phyloP scores from a whole-genome alignment of 2,888 invertebrate genomes.

The Beris morrisii region DNA sequence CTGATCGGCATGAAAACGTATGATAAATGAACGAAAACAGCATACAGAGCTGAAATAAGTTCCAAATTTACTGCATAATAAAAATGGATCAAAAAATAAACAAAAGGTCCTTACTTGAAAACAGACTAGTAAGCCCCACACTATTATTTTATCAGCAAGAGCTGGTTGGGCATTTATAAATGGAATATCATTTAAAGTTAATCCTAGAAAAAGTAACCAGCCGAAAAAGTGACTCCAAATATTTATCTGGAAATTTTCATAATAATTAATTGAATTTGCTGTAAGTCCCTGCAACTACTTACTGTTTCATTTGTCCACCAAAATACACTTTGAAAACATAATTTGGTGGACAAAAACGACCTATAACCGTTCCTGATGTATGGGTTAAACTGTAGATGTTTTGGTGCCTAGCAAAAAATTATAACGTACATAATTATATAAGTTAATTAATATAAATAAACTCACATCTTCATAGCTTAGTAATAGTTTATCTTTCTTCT shows the following conservation, averaged over 20 bases:
- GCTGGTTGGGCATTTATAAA: constrained; percentile 79
- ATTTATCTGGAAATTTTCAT: constrained; percentile 63
- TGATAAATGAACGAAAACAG: constrained; percentile 88
- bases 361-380: constrained; percentile 85
- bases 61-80: constrained; percentile 33
- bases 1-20: constrained; percentile 91
- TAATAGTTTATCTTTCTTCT: constrained; percentile 49
- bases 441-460: constrained; percentile 9
- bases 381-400: constrained; percentile 83
- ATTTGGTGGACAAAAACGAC: constrained; percentile 75
- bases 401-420: constrained; percentile 65
- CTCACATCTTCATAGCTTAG: constrained; percentile 57
- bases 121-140: constrained; percentile 79
- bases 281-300: constrained; percentile 29
- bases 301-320: constrained; percentile 95
- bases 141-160: constrained; percentile 80
- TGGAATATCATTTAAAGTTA: constrained; percentile 82
- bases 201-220: constrained; percentile 77
- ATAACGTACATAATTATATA: not conserved
- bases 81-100: not conserved
- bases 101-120: constrained; percentile 70
- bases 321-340: constrained; percentile 89
- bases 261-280: not conserved
- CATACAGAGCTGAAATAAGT: constrained; percentile 85
- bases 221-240: constrained; percentile 96